Conservation (phyloP, 2,797 vertebrate genomes). For the Melanotaenia pygmaea region DNA sequence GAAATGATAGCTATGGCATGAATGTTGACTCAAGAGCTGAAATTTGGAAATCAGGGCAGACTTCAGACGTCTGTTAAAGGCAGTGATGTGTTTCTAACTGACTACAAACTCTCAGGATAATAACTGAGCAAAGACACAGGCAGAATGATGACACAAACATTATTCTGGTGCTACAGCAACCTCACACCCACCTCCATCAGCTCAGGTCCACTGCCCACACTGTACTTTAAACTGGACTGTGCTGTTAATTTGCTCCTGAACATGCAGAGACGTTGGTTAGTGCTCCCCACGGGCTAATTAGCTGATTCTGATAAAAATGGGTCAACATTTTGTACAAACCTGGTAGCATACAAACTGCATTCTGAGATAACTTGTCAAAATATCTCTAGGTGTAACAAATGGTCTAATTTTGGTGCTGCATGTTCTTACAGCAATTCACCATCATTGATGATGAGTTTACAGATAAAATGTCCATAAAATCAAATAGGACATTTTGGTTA, state of each 20-base stretch:
- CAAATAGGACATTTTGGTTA: background rate
- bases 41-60: slow-evolving; percentile 15
- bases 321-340: slow-evolving; percentile 7
- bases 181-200: slow-evolving; percentile 5
- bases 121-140: slow-evolving; percentile 1
- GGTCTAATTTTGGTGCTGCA: background rate
- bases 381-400: no score
- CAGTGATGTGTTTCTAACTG: slow-evolving; percentile 3
- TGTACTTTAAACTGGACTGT: slow-evolving; percentile 17
- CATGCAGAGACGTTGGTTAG: background rate
- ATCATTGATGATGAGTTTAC: background rate
- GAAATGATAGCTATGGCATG: slow-evolving; percentile 17
- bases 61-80: background rate
- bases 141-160: slow-evolving; percentile 5
- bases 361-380: background rate
- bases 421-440: background rate
- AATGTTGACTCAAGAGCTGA: background rate
- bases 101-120: background rate
- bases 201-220: slow-evolving; percentile 29
- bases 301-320: background rate
- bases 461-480: background rate
- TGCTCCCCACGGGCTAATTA: slow-evolving; percentile 4
- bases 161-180: slow-evolving; percentile 6
- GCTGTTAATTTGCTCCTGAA: background rate
- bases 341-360: background rate